Evolutionary conservation across 2,888 invertebrate genomes (phyloP), one percentile per base, ranked within the genome.

Genomic region (Yponomeuta cagnagella): DNA sequence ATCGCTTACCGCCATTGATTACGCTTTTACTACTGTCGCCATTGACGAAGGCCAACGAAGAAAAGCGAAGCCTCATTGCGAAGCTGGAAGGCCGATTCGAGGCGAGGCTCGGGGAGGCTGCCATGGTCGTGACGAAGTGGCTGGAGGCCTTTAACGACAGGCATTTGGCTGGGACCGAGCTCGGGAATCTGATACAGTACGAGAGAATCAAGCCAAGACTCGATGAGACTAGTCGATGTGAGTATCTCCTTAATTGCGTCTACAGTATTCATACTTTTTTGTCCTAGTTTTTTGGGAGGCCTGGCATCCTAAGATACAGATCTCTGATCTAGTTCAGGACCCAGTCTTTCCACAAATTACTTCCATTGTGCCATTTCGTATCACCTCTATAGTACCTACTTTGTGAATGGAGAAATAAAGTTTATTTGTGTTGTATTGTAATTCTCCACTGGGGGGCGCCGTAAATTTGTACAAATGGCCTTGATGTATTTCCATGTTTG

Each of bases 141-240:
- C 73, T 91, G 33, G 86, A 87, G 68, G 74, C 77, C 43, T 82
- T 87, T n/a, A 90, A 90, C 73, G 89, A 90, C 77, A 74, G 74
- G 30, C 78, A 84, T 77, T 75, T 89, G 48, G 84, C 86, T 0
- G 76, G 75, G 0, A 87, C 84, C 78, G 82, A 80, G 1, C 72
- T 87, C 23, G 90, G 89, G 0, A 81, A 76, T 63, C 73, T 84
- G 68, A 33, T 90, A 10, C 79, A 82, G 48, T 90, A 90, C 73
- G 75, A 86, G 6, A 80, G 84, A 10, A 79, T 90, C 9, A 89
- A 89, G 72, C 80, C 84, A 0, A 82, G 79, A 71, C 73, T 83
- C 10, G 73, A 74, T 3, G 74, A 76, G 9, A 69, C 72, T 8
- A 73, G 69, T 2, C 74, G 75, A 74, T 77, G 89, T 88, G 73